These are phyloP conservation scores for Saccostrea cuccullata DNA, from an alignment of 1,140 invertebrate genomes.

Conservation along the genomic window DNA sequence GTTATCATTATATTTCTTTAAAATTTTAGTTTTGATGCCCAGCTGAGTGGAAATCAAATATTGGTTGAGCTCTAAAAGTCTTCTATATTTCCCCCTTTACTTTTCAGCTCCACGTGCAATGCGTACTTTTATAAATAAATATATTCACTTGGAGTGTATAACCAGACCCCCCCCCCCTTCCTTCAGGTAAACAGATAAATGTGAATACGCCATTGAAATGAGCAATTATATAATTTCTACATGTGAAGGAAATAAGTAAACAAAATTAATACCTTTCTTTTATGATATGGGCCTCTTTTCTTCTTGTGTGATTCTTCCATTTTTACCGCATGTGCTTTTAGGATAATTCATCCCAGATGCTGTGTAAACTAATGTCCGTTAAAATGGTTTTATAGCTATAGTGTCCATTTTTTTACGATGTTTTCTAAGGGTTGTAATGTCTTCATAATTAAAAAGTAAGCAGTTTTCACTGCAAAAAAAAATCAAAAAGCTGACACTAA, in stretches of 20 bases:
- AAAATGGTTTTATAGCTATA: too few species aligned
- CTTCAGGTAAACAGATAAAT: not conserved
- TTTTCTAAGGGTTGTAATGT: too few species aligned
- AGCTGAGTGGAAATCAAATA: too few species aligned
- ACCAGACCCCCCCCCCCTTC: not conserved
- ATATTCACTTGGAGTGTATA: not conserved
- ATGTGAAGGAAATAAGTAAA: not conserved
- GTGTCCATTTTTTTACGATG: too few species aligned
- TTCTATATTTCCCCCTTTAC: too few species aligned
- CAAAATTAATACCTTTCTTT: not conserved
- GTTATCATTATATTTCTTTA: too few species aligned
- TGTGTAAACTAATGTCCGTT: too few species aligned
- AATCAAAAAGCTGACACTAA: not conserved
- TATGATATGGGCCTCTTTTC: slow-evolving; percentile 10
- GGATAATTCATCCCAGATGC: too few species aligned
- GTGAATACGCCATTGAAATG: not conserved
- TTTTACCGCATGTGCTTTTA: not conserved
- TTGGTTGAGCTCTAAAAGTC: too few species aligned
- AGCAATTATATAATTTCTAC: not conserved
- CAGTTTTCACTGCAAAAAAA: not conserved
- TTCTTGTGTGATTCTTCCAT: not conserved
- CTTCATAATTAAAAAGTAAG: not conserved
- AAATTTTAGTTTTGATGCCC: too few species aligned
- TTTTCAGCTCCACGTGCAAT: too few species aligned
- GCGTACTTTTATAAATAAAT: not conserved